Conservation (phyloP, 2,888 invertebrate genomes). For the Nasonovia ribisnigri region DNA sequence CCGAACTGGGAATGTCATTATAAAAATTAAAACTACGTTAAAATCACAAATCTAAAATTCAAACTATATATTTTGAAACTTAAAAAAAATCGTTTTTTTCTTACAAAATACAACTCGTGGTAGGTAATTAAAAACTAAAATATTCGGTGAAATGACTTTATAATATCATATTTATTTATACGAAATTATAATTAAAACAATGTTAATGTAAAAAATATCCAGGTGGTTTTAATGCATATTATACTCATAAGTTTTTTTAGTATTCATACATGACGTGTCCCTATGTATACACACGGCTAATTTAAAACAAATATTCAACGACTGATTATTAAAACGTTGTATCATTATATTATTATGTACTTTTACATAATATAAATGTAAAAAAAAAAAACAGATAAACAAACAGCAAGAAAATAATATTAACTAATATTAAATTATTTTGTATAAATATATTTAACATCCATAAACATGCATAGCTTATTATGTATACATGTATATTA, state of each 20-base stretch:
- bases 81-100: neutral
- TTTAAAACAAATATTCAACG: neutral
- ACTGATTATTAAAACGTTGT: neutral
- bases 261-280: conserved; percentile 1
- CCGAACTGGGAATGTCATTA: neutral
- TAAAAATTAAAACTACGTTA: neutral
- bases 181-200: conserved; percentile 11
- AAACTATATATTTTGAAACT: neutral
- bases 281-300: neutral
- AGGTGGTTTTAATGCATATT: conserved; percentile 6
- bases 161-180: neutral
- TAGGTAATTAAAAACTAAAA: neutral
- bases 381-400: neutral
- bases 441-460: neutral
- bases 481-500: neutral
- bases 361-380: neutral
- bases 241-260: neutral
- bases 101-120: neutral
- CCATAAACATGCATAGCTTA: neutral
- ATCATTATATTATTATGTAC: neutral
- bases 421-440: neutral
- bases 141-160: neutral
- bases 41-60: neutral
- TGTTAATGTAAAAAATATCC: neutral
- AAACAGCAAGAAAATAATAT: neutral